Evolutionary conservation across 2,797 vertebrate species (phyloP).

Genomic region (Alcedo atthis): DNA sequence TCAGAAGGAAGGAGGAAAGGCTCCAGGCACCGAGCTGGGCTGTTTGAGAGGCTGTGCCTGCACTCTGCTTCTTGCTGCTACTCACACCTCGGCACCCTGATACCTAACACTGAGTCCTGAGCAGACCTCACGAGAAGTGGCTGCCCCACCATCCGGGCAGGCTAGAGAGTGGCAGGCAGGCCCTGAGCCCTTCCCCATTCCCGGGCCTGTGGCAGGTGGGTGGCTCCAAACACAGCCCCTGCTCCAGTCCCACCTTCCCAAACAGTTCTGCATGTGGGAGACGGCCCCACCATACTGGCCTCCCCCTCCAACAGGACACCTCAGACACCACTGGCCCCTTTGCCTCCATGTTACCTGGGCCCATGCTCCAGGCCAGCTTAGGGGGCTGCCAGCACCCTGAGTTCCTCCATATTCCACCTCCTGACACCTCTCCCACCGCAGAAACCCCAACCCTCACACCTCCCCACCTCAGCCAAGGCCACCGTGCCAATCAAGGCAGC

Average conservation of each 20-base stretch:
- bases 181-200: too few species aligned
- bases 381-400: neutral
- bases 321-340: neutral
- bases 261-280: accelerated
- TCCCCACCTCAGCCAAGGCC: neutral
- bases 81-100: neutral
- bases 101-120: neutral
- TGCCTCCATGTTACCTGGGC: neutral
- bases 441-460: neutral
- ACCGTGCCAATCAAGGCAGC: neutral
- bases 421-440: neutral
- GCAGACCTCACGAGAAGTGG: neutral
- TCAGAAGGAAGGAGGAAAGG: neutral
- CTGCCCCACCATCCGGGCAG: neutral
- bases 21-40: neutral
- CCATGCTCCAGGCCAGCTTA: neutral
- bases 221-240: neutral
- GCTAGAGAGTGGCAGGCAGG: neutral
- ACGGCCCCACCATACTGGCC: neutral
- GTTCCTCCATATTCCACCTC: neutral
- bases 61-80: neutral
- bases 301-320: neutral
- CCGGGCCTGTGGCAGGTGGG: neutral
- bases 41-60: neutral
- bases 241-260: neutral